phyloP scores from a whole-genome alignment of 1,140 invertebrate species.

The Calephelis nemesis region DNA sequence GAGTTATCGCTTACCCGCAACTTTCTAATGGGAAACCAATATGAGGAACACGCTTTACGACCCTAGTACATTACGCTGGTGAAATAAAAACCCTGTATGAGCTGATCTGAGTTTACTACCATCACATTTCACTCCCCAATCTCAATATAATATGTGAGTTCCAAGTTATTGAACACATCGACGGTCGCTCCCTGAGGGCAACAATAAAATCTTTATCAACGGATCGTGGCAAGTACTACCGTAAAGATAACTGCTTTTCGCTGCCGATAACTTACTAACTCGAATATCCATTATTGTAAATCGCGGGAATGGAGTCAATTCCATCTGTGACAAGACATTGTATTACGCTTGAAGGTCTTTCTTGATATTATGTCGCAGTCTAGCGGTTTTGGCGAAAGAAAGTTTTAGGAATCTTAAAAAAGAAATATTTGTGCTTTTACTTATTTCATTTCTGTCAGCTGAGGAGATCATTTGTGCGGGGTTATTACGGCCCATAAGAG shows the following conservation, averaged over 20 bases:
- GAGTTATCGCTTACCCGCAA: neutral
- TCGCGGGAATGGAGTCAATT: conserved; percentile 23
- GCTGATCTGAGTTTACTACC: conserved; percentile 14
- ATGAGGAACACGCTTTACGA: neutral
- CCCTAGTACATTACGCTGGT: conserved; percentile 12
- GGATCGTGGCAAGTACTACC: conserved; percentile 28
- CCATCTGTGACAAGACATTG: neutral
- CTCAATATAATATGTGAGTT: conserved; percentile 19
- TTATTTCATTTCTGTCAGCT: too few species aligned
- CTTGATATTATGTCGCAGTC: too few species aligned
- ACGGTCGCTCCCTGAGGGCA: conserved; percentile 24
- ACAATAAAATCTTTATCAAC: conserved; percentile 31
- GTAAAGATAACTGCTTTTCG: conserved; percentile 33
- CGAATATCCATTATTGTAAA: conserved; percentile 37
- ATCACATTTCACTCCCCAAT: conserved; percentile 19
- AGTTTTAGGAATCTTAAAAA: too few species aligned
- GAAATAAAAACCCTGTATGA: conserved; percentile 8
- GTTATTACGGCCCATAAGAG: too few species aligned
- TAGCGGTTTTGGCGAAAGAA: too few species aligned
- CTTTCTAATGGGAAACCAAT: conserved; percentile 1
- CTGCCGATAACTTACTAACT: conserved; percentile 31
- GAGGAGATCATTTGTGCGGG: too few species aligned
- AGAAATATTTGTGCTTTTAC: too few species aligned
- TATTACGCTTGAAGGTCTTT: neutral
- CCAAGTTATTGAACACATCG: conserved; percentile 18